A percentile compares a stretch with the other conserved stretches of the same genome.
Conservation (phyloP, 2,888 invertebrate species). For the Enchytraeus crypticus region DNA sequence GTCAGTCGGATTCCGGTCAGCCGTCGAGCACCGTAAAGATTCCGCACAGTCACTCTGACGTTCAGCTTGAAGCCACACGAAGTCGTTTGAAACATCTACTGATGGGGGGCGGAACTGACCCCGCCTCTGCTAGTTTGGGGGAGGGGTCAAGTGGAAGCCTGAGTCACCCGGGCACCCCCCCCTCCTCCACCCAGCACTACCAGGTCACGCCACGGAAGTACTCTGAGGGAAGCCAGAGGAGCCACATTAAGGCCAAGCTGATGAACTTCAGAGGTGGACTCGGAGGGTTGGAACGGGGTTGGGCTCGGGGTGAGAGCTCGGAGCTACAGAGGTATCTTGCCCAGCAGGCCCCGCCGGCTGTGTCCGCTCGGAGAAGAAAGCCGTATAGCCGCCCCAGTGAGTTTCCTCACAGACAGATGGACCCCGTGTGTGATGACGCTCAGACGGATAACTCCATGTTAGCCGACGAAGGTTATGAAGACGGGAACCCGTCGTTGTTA, state of each 20-base stretch:
- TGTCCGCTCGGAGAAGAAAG: not conserved
- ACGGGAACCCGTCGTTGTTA: not conserved
- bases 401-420: not conserved
- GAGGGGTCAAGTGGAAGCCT: conserved; percentile 1
- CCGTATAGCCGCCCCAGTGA: not conserved
- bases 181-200: not conserved
- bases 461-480: conserved; percentile 3
- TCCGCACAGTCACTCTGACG: not conserved
- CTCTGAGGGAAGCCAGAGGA: conserved; percentile 8
- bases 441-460: not conserved
- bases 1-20: not conserved
- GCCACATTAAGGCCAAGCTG: not conserved
- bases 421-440: not conserved
- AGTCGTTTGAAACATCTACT: conserved; percentile 1
- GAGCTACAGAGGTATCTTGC: not conserved
- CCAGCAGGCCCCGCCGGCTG: not conserved
- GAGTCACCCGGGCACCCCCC: conserved; percentile 4
- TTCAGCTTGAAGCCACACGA: not conserved
- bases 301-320: not conserved
- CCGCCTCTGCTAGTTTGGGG: not conserved
- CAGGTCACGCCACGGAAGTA: conserved; percentile 1
- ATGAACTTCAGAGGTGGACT: not conserved
- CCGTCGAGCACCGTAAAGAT: not conserved
- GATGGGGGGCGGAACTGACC: not conserved
- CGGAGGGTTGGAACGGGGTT: not conserved